phyloP scores from a whole-genome alignment of 2,113 vertebrate genomes.

The Orientallactaga bullata region DNA sequence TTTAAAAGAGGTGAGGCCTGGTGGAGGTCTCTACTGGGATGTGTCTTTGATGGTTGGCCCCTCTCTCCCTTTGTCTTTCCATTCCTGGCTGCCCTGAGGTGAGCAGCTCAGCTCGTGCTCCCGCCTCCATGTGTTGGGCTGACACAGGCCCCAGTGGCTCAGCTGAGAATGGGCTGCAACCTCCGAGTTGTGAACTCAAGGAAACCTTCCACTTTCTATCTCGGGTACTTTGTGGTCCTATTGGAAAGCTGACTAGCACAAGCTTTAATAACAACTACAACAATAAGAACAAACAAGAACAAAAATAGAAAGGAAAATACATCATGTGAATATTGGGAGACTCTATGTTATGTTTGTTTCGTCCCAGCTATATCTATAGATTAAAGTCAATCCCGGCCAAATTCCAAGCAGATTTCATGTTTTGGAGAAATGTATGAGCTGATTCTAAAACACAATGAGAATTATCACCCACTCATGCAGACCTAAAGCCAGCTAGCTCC shows the following conservation, averaged over 20 bases:
- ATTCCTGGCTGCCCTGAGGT: not conserved
- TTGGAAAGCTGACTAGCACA: not conserved
- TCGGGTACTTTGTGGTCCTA: too few relatives aligned
- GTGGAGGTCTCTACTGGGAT: not conserved
- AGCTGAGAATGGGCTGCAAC: not conserved
- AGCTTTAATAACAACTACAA: not conserved
- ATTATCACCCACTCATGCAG: too few relatives aligned
- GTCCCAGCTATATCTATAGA: not conserved
- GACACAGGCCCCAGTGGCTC: not conserved
- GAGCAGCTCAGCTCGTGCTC: not conserved
- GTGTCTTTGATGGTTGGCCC: not conserved
- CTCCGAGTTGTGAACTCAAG: not conserved
- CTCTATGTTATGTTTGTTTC: fast-evolving
- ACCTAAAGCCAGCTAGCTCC: fast-evolving
- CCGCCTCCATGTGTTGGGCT: not conserved
- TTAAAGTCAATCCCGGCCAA: not conserved
- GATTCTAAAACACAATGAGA: not conserved
- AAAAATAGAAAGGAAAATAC: fast-evolving
- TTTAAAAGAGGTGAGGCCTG: too few relatives aligned
- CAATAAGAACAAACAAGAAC: not conserved
- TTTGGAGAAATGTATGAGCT: not conserved
- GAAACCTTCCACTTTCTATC: too few relatives aligned
- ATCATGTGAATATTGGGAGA: not conserved
- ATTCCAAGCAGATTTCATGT: not conserved
- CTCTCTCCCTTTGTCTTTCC: not conserved